Conservation (phyloP, 2,888 invertebrate species). For the Hyppa rectilinea region DNA sequence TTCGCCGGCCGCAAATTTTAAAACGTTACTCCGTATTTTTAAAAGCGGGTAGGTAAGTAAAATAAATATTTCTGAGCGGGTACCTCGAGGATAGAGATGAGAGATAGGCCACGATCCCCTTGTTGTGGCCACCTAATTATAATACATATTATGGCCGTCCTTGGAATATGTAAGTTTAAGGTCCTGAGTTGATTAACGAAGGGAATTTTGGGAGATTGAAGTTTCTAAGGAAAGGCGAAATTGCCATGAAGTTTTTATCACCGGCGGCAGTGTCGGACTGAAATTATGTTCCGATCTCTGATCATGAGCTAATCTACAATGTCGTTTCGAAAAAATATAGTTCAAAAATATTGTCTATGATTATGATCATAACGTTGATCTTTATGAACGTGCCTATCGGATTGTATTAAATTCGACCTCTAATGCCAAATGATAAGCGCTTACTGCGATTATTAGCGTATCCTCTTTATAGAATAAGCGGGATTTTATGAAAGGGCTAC, state of each 20-base stretch:
- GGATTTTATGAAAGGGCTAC: too few relatives aligned
- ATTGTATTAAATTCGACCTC: too few relatives aligned
- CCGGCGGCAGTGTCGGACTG: neutral
- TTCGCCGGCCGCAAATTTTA: conserved; percentile 31
- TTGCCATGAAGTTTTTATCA: neutral
- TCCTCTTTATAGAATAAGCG: too few relatives aligned
- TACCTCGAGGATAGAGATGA: conserved; percentile 38
- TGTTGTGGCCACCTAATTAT: conserved; percentile 58
- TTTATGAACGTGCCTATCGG: too few relatives aligned
- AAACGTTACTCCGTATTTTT: conserved; percentile 40
- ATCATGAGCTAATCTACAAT: too few relatives aligned
- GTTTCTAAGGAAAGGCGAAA: neutral
- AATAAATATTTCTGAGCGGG: conserved; percentile 55
- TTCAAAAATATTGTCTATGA: too few relatives aligned
- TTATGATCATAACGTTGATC: too few relatives aligned
- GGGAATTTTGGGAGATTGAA: conserved; percentile 25
- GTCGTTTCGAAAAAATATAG: too few relatives aligned
- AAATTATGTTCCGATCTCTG: neutral
- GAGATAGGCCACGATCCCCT: conserved; percentile 60
- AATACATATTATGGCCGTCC: conserved; percentile 59
- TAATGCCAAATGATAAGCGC: too few relatives aligned
- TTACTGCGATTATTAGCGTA: neutral
- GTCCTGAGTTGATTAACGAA: conserved; percentile 31
- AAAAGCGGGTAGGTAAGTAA: conserved; percentile 39
- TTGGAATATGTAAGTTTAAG: conserved; percentile 30